Conservation (phyloP, 2,888 invertebrate genomes). For the Masnerella sp. region DNA sequence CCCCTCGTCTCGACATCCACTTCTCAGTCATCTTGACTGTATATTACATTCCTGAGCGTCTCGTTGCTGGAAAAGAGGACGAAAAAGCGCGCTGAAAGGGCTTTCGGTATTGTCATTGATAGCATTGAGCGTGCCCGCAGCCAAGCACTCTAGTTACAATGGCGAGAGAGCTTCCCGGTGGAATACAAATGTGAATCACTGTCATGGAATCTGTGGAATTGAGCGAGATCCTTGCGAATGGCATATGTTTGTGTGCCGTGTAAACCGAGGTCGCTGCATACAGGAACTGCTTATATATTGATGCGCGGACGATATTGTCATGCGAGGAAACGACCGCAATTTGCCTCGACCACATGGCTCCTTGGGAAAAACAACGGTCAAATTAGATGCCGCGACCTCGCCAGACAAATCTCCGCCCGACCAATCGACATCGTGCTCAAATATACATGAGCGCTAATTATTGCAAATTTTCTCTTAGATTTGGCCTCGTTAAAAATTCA, state of each 20-base stretch:
- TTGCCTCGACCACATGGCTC: slow-evolving; percentile 19
- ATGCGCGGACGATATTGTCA: slow-evolving; percentile 30
- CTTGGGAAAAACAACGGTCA: slow-evolving; percentile 19
- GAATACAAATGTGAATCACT: slow-evolving; percentile 56
- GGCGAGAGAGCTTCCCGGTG: slow-evolving; percentile 17
- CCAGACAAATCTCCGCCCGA: not conserved
- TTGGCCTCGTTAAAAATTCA: slow-evolving; percentile 8
- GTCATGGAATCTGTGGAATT: slow-evolving; percentile 36
- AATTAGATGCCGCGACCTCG: slow-evolving; percentile 14
- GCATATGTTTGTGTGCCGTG: slow-evolving; percentile 18
- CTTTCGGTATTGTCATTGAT: slow-evolving; percentile 37
- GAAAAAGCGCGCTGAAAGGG: slow-evolving; percentile 12
- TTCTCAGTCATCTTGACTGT: slow-evolving; percentile 9
- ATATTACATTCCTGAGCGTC: slow-evolving; percentile 22
- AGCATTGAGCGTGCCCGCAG: slow-evolving; percentile 13
- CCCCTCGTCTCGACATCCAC: slow-evolving; percentile 3
- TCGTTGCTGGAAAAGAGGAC: slow-evolving; percentile 4
- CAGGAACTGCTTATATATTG: slow-evolving; percentile 28
- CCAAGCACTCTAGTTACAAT: slow-evolving; percentile 46
- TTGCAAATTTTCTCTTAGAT: slow-evolving; percentile 1
- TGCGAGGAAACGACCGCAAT: slow-evolving; percentile 34
- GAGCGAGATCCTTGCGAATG: slow-evolving; percentile 38
- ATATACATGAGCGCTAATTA: not conserved
- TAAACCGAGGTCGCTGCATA: slow-evolving; percentile 12
- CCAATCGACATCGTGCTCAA: no score